Conservation (phyloP, 2,113 vertebrate genomes). For the Oxyruncus cristatus region DNA sequence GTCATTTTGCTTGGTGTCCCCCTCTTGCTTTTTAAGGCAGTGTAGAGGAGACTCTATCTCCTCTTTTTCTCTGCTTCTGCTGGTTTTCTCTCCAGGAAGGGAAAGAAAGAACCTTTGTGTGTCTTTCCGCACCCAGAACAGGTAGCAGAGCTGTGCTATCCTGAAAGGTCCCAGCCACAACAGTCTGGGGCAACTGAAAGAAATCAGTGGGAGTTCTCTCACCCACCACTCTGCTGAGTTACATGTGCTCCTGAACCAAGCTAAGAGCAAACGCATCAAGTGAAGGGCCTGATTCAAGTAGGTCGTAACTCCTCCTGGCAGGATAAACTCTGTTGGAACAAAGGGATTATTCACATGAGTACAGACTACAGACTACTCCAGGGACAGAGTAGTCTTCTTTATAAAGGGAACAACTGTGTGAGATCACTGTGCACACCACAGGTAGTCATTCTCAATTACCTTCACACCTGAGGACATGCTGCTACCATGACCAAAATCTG, state of each 20-base stretch:
- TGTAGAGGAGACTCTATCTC: not conserved
- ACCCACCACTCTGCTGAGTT: not conserved
- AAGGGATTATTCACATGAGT: not conserved
- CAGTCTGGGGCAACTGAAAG: not conserved
- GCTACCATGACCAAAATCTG: not conserved
- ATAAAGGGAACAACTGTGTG: not conserved
- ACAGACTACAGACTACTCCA: not conserved
- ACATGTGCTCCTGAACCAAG: not conserved
- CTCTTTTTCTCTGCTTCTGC: not conserved
- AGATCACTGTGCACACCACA: fast-evolving
- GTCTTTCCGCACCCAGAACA: not conserved
- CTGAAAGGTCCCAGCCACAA: not conserved
- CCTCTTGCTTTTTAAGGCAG: not conserved
- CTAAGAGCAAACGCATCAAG: not conserved
- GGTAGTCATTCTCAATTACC: not conserved
- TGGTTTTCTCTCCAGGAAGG: not conserved
- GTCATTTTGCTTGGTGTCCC: not conserved
- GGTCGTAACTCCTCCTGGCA: not conserved
- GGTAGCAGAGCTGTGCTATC: not conserved
- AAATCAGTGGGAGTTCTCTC: not conserved
- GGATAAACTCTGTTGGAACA: not conserved
- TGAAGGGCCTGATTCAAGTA: not conserved
- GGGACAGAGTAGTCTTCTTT: not conserved
- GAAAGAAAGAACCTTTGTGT: not conserved
- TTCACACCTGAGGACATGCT: not conserved